Evolutionary conservation across 2,888 invertebrate genomes (phyloP).

Genomic region (Sminthurides aquaticus): DNA sequence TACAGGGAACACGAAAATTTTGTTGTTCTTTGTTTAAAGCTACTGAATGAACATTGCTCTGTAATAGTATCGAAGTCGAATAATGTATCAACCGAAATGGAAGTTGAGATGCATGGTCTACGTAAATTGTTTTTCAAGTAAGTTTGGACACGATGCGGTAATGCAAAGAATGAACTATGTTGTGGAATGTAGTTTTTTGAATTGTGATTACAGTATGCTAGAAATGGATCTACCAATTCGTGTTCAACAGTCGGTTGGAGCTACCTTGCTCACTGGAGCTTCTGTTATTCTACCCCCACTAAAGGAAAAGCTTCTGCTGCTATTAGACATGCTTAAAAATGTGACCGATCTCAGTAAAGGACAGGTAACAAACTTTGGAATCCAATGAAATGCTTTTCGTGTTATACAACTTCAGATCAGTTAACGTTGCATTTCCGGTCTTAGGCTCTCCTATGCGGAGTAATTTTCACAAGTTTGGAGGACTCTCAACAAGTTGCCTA

Average conservation of each 20-base stretch:
- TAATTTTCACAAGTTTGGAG: conserved; percentile 56
- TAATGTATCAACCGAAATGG: conserved; percentile 51
- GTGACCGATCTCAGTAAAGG: conserved; percentile 54
- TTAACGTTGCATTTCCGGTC: too few relatives aligned
- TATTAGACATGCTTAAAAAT: conserved; percentile 54
- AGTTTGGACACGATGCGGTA: too few relatives aligned
- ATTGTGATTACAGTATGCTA: conserved; percentile 28
- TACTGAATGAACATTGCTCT: conserved; percentile 56
- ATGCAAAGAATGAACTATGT: too few relatives aligned
- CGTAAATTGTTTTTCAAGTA: conserved; percentile 54
- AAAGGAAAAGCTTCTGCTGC: conserved; percentile 54
- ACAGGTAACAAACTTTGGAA: conserved; percentile 50
- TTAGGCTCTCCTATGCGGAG: conserved; percentile 54
- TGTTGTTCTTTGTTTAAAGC: conserved; percentile 53
- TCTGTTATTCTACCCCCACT: conserved; percentile 56
- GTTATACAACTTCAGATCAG: too few relatives aligned
- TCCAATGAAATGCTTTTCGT: too few relatives aligned
- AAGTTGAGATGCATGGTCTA: conserved; percentile 52
- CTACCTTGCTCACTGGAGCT: conserved; percentile 56
- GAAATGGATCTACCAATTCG: conserved; percentile 46
- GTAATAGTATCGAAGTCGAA: conserved; percentile 51
- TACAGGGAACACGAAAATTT: conserved; percentile 54
- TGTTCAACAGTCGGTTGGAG: conserved; percentile 53
- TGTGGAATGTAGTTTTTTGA: conserved; percentile 6
- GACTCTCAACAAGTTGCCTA: conserved; percentile 56